A percentile compares a stretch with the other conserved stretches of the same genome.
phyloP scores from a whole-genome alignment of 2,113 vertebrate species.

The Dicrurus megarhynchus region DNA sequence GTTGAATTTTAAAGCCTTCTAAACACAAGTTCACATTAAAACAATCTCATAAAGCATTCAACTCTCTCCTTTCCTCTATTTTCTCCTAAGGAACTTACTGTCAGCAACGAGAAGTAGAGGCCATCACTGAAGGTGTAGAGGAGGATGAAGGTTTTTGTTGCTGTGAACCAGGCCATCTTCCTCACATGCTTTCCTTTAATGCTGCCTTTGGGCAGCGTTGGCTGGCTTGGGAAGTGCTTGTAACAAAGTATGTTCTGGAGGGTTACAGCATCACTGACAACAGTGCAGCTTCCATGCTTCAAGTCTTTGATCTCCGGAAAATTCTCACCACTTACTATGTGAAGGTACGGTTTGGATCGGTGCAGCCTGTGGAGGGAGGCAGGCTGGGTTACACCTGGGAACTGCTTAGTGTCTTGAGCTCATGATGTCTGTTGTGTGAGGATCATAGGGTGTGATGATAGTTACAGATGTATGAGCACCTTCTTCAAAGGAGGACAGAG shows the following conservation, averaged over 20 bases:
- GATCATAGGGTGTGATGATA: neutral
- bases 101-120: slow-evolving; percentile 87
- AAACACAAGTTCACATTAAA: neutral
- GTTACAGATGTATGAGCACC: neutral
- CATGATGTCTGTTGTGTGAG: neutral
- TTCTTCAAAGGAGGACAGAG: neutral
- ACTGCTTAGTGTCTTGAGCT: neutral
- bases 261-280: slow-evolving; percentile 91
- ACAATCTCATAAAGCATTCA: neutral
- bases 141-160: slow-evolving; percentile 90
- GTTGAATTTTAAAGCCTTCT: neutral
- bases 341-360: slow-evolving; percentile 68
- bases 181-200: slow-evolving; percentile 86
- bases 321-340: slow-evolving; percentile 89
- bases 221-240: slow-evolving; percentile 89
- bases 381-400: neutral
- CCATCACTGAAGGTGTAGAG: slow-evolving; percentile 88
- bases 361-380: rapidly evolving
- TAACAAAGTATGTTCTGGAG: slow-evolving; percentile 87
- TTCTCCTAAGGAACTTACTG: slow-evolving; percentile 82
- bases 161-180: slow-evolving; percentile 86
- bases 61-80: neutral
- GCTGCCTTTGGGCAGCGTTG: slow-evolving; percentile 86
- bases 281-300: slow-evolving; percentile 88
- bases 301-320: slow-evolving; percentile 86